A percentile compares a stretch with the other conserved stretches of the same genome.
Evolutionary conservation across 2,113 vertebrate species (phyloP).

Genomic region (Phyllostomus hastatus): DNA sequence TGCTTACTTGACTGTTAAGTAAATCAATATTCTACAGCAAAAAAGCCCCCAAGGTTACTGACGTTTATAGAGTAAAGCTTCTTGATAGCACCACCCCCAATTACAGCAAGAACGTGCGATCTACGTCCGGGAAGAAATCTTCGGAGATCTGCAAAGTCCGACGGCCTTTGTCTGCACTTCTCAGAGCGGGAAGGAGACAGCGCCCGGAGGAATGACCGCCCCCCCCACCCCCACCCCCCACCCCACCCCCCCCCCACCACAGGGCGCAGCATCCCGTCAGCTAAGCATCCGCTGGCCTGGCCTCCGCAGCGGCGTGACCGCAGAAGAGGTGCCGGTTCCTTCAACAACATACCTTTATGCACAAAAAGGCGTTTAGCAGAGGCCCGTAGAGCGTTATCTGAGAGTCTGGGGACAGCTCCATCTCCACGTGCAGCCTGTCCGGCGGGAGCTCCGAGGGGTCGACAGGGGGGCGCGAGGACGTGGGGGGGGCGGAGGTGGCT

Average conservation of each 20-base stretch:
- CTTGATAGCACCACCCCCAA: not conserved
- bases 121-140: not conserved
- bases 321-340: not conserved
- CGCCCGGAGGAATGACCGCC: not conserved
- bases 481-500: conserved; percentile 80
- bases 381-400: conserved; percentile 96
- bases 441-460: conserved; percentile 95
- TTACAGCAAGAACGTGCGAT: not conserved
- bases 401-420: conserved; percentile 96
- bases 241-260: too few relatives aligned
- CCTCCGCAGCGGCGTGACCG: not conserved
- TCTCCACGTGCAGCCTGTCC: conserved; percentile 93
- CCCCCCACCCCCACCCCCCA: too few relatives aligned
- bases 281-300: not conserved
- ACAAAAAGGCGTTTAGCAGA: conserved; percentile 90
- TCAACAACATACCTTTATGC: conserved; percentile 89
- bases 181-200: not conserved
- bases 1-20: not conserved
- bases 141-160: not conserved
- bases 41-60: not conserved
- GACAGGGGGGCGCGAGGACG: conserved; percentile 80
- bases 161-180: not conserved
- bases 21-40: conserved; percentile 17
- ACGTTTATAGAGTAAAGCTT: not conserved
- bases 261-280: not conserved